Evolutionary conservation across 2,113 vertebrate species (phyloP), one percentile per base, ranked within the genome.

Genomic region (Brachyistius frenatus): DNA sequence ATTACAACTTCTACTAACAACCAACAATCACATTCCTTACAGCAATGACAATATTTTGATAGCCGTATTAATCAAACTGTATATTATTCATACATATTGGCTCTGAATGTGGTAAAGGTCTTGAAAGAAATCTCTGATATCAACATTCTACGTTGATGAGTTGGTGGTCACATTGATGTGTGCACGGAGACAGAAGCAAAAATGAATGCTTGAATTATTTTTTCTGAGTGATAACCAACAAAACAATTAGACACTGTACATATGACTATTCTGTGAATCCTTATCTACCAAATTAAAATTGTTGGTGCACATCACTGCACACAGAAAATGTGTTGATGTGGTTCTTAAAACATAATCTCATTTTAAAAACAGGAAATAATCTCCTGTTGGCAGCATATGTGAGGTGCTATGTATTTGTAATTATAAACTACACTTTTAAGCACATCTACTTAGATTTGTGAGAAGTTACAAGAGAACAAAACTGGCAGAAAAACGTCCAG

Each of bases 201-300:
- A 16, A 58, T 66, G 63, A 61, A 53, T 33, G 15, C 41, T 63
- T 33, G 2, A 61, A 44, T 71, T 76, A 3, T 2, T 23, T 74
- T 39, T 32, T 47, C 37, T 23, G 7, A 30, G 7, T 64, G 35
- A 72, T 61, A 79, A 76, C 5, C 23, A 58, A 65, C 39, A 41
- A 50, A 68, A 64, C 50, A 69, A 74, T 70, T 60, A 56, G 33
- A 52, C 13, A 56, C 33, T 11, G 57, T 50, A 78, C 33, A 71
- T 33, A 47, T 47, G 52, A 65, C 56, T 56, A 81, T 33, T 72
- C 39, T 36, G 65, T 53, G 39, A 47, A 35, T 66, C 33, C 65
- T 73, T 77, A 81, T 68, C 71, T 79, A 37, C 46, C 57, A 79
- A 79, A 79, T 82, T 66, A 73, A 85, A 82, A 70, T 37, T 67